These are phyloP conservation scores for Eristalis intricaria DNA, from an alignment of 2,888 invertebrate genomes.

Conservation along the genomic window DNA sequence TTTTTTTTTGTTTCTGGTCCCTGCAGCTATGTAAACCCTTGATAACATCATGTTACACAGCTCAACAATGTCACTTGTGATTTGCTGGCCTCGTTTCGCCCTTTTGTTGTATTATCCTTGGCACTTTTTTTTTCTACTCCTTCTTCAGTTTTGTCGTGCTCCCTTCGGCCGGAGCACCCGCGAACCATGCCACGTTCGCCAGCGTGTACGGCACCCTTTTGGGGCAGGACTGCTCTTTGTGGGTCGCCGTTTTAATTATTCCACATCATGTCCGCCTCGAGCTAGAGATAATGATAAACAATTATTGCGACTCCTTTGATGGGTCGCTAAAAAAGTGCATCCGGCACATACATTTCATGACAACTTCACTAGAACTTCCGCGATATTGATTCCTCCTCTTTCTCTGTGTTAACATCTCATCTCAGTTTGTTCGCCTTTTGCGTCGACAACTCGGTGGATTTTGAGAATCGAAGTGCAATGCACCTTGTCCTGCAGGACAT, in stretches of 20 bases:
- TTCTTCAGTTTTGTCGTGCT: slow-evolving; percentile 8
- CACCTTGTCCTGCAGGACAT: background rate
- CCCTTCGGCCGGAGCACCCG: background rate
- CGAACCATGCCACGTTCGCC: background rate
- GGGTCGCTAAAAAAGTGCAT: background rate
- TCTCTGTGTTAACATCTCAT: slow-evolving; percentile 4
- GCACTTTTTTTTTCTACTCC: slow-evolving; percentile 38
- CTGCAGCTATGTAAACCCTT: slow-evolving; percentile 68
- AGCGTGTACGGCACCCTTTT: background rate
- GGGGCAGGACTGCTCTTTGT: slow-evolving; percentile 19
- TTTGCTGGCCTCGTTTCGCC: slow-evolving; percentile 67
- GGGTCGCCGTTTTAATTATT: slow-evolving; percentile 68
- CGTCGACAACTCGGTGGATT: background rate
- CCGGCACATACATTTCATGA: background rate
- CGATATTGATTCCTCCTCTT: slow-evolving; percentile 8
- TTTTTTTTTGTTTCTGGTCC: slow-evolving; percentile 20
- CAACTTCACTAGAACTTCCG: background rate
- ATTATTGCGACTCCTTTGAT: slow-evolving; percentile 25
- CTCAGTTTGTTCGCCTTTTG: background rate
- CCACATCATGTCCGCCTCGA: slow-evolving; percentile 45
- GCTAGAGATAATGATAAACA: slow-evolving; percentile 55
- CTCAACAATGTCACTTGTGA: slow-evolving; percentile 72
- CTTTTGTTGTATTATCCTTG: slow-evolving; percentile 61
- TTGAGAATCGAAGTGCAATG: background rate
- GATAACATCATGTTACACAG: slow-evolving; percentile 70